Percentiles rank a stretch among this genome's conserved stretches.
These are phyloP conservation scores for Rhynchophorus ferrugineus DNA, from an alignment of 1,140 invertebrate species.

Conservation along the genomic window DNA sequence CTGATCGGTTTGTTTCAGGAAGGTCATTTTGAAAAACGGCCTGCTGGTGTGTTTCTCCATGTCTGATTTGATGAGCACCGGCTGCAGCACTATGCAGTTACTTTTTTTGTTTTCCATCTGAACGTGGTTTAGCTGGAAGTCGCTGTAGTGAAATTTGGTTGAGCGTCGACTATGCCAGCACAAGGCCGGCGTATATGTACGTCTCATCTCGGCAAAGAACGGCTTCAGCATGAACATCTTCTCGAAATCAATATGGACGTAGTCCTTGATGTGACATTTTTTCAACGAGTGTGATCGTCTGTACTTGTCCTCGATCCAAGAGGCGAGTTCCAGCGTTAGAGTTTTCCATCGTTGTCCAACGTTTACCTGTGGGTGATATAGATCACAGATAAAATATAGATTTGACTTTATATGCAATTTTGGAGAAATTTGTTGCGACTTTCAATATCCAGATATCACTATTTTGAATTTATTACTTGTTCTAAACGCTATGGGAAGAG, in stretches of 20 bases:
- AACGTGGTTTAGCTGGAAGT: slow-evolving; percentile 55
- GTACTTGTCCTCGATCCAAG: slow-evolving; percentile 78
- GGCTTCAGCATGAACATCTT: slow-evolving; percentile 86
- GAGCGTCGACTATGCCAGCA: slow-evolving; percentile 69
- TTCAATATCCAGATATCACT: too few relatives aligned
- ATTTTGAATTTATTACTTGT: too few relatives aligned
- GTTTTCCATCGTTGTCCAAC: slow-evolving; percentile 72
- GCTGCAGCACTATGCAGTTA: slow-evolving; percentile 68
- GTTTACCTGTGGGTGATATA: slow-evolving; percentile 44
- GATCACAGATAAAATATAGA: neutral
- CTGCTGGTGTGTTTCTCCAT: slow-evolving; percentile 39
- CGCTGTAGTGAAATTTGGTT: slow-evolving; percentile 56
- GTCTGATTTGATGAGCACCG: slow-evolving; percentile 30
- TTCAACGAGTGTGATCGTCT: slow-evolving; percentile 46
- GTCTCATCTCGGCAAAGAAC: slow-evolving; percentile 69
- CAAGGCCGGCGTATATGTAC: slow-evolving; percentile 66
- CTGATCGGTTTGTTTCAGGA: slow-evolving; percentile 45
- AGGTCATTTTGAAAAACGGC: slow-evolving; percentile 60
- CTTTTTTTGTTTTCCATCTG: slow-evolving; percentile 79
- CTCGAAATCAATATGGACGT: slow-evolving; percentile 67
- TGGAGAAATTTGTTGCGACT: too few relatives aligned
- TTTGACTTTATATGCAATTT: too few relatives aligned
- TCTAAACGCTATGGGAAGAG: too few relatives aligned
- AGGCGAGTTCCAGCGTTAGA: slow-evolving; percentile 64
- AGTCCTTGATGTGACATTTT: slow-evolving; percentile 69